Percentiles rank a stretch among this genome's conserved stretches.
Conservation (phyloP, 1,140 invertebrate genomes). For the Papilio polyxenes region DNA sequence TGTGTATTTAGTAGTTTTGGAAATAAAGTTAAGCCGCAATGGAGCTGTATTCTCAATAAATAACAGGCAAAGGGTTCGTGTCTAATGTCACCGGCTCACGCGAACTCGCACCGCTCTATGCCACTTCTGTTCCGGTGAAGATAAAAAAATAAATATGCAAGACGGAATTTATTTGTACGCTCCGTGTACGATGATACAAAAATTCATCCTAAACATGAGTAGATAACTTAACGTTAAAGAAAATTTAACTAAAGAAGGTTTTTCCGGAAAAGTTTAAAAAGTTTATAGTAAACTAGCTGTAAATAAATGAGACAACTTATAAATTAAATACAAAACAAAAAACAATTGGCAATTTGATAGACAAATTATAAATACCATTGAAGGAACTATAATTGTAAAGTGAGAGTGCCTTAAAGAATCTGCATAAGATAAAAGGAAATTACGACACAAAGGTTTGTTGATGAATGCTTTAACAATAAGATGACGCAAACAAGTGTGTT, state of each 20-base stretch:
- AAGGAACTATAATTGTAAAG: no score
- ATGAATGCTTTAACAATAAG: neutral
- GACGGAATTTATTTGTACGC: conserved; percentile 19
- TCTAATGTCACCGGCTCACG: conserved; percentile 71
- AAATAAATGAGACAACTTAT: no score
- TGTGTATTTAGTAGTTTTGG: neutral
- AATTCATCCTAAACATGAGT: neutral
- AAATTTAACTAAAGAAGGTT: no score
- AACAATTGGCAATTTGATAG: no score
- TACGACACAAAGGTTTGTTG: no score
- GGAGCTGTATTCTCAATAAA: conserved; percentile 59
- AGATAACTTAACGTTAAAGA: no score
- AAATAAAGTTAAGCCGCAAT: conserved; percentile 23
- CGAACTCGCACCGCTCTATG: conserved; percentile 52
- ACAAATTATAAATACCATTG: no score
- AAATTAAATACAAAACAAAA: no score
- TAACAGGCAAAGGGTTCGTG: conserved; percentile 72
- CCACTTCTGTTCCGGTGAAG: conserved; percentile 29
- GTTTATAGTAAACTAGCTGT: no score
- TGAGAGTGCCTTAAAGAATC: no score
- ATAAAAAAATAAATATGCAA: conserved; percentile 33
- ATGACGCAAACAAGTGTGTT: neutral
- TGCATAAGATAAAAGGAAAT: no score
- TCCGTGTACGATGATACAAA: neutral
- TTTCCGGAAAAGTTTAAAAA: no score